Evolutionary conservation across 2,888 invertebrate species (phyloP), one percentile per base, ranked within the genome.

Genomic region (Byasa hedistus): DNA sequence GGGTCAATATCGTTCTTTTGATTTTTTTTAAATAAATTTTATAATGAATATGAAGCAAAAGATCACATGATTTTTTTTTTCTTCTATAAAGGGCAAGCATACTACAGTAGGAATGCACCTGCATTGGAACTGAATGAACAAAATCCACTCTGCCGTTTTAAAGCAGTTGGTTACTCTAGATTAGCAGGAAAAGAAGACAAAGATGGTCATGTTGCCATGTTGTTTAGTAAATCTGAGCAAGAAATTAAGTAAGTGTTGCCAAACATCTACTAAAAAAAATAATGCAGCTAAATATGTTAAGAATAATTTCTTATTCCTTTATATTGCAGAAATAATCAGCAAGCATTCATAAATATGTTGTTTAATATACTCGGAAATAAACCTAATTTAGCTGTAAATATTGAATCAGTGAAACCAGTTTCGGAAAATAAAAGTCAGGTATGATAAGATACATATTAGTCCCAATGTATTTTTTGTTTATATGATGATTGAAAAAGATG

Each of bases 71-170:
- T 27, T 22, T 54, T 62, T 22, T 54, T 55, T 57, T 21, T 55
- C 44, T 64, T 27, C 66, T 48, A 81, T 77, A 8, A 84, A 88
- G 95, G 95, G 4, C 95, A 96, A 83, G 95, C 95, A 0, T 97
- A 95, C 81, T 98, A 96, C 82, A 95, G 94, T 48, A 93, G 94
- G 62, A 94, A 94, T 73, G 95, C 95, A 8, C 95, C 94, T 1
- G 95, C 97, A 0, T 94, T 98, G 8, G 96, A 96, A 65, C 95
- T 98, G 71, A 96, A 95, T 59, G 95, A 96, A 65, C 96, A 97
- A 76, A 99, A 99, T 84, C 97, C 97, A 0, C 94, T 98, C 61
- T 98, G 98, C 79, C 94, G 97, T 56, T 98, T 99, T 82, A 99
- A 98, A 88, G 96, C 98, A 0, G 96, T 99, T 64, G 98, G 98